Conservation (phyloP, 2,888 invertebrate species). For the Entomobrya multifasciata region DNA sequence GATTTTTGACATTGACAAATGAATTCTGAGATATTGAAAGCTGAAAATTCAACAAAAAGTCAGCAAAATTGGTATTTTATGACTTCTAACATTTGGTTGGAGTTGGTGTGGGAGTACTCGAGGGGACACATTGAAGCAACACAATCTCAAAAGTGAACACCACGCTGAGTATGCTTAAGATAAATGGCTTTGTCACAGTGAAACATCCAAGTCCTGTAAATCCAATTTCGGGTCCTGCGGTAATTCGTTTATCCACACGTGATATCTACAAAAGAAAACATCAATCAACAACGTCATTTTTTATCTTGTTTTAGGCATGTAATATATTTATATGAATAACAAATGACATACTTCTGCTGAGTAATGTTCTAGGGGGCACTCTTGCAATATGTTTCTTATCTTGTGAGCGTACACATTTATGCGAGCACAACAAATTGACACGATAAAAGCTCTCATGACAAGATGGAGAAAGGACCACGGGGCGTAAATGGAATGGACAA, state of each 20-base stretch:
- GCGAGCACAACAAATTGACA: slow-evolving; percentile 61
- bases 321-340: not conserved
- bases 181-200: slow-evolving; percentile 69
- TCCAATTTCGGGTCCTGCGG: slow-evolving; percentile 64
- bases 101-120: not conserved
- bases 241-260: slow-evolving; percentile 57
- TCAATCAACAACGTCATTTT: not conserved
- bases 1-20: no score
- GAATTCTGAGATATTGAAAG: no score
- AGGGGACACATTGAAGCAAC: slow-evolving; percentile 57
- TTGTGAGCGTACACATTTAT: slow-evolving; percentile 64
- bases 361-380: slow-evolving; percentile 69
- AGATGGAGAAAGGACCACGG: slow-evolving; percentile 73
- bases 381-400: slow-evolving; percentile 46
- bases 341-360: slow-evolving; percentile 64
- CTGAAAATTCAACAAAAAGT: no score
- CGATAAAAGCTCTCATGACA: slow-evolving; percentile 59
- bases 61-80: no score
- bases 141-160: slow-evolving; percentile 75
- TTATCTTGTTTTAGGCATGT: not conserved
- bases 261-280: slow-evolving; percentile 37
- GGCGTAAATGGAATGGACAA: slow-evolving; percentile 61
- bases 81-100: not conserved
- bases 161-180: slow-evolving; percentile 61
- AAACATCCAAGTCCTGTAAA: slow-evolving; percentile 66